A percentile compares a stretch with the other conserved stretches of the same genome.
Evolutionary conservation across 2,888 invertebrate genomes (phyloP).

Genomic region (Zygogramma bicolorata): DNA sequence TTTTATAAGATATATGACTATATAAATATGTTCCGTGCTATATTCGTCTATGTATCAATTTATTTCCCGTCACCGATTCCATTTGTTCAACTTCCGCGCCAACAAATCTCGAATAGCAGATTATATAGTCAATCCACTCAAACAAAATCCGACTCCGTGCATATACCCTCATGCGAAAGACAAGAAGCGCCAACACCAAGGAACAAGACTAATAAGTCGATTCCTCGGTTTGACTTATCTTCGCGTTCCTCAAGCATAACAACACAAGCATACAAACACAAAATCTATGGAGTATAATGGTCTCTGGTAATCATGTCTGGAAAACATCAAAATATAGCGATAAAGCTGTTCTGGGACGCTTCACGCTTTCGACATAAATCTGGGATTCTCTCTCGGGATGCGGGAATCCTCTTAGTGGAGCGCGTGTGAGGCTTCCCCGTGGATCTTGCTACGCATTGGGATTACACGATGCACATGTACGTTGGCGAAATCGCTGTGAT

Average conservation of each 20-base stretch:
- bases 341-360: conserved; percentile 62
- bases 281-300: conserved; percentile 50
- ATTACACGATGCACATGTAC: conserved; percentile 54
- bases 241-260: background rate
- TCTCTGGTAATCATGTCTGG: conserved; percentile 55
- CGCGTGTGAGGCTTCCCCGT: conserved; percentile 60
- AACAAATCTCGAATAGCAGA: too few relatives aligned
- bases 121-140: too few relatives aligned
- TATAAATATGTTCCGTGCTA: too few relatives aligned
- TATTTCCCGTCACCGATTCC: too few relatives aligned
- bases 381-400: conserved; percentile 60
- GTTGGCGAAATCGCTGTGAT: conserved; percentile 43
- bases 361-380: conserved; percentile 65
- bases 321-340: conserved; percentile 63
- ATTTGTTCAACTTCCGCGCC: too few relatives aligned
- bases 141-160: too few relatives aligned
- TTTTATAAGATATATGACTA: too few relatives aligned
- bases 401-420: conserved; percentile 63
- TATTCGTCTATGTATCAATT: too few relatives aligned
- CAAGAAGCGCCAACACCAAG: background rate
- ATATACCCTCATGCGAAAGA: background rate
- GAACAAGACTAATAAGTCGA: background rate
- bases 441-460: conserved; percentile 59
- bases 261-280: conserved; percentile 24
- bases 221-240: background rate